Percentiles rank a stretch among this genome's conserved stretches.
These are phyloP conservation scores for Fulmarus glacialis DNA, from an alignment of 2,113 vertebrate species.

Conservation along the genomic window DNA sequence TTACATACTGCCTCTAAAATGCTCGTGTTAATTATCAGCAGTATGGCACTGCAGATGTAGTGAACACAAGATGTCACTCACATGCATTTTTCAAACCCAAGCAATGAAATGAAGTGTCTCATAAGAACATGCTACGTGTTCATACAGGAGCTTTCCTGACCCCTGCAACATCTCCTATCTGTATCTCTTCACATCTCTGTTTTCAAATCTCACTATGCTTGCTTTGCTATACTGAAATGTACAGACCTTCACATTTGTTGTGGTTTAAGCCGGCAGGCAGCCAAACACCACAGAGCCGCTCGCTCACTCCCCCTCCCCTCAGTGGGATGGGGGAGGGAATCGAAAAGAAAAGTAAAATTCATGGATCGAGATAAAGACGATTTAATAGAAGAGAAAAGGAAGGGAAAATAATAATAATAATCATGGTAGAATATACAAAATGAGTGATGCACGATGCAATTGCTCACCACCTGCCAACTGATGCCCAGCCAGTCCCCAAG, in stretches of 20 bases:
- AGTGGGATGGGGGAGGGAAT: too few species aligned
- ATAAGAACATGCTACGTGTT: rapidly evolving
- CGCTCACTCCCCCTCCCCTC: too few species aligned
- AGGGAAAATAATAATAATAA: too few species aligned
- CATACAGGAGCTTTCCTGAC: background rate
- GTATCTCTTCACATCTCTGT: background rate
- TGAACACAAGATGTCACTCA: constrained; percentile 27
- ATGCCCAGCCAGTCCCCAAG: too few species aligned
- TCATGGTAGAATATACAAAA: too few species aligned
- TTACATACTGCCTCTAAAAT: background rate
- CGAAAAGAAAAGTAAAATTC: too few species aligned
- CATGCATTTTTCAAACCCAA: background rate
- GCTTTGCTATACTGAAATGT: background rate
- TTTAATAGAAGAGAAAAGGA: too few species aligned
- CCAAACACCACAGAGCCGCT: too few species aligned
- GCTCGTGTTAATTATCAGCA: background rate
- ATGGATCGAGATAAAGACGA: too few species aligned
- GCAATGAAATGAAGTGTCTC: background rate
- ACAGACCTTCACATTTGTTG: background rate
- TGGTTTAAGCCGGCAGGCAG: too few species aligned
- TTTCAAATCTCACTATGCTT: background rate
- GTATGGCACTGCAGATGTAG: background rate
- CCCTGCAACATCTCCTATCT: background rate
- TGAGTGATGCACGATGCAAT: too few species aligned
- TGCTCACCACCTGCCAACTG: too few species aligned